Evolutionary conservation across 1,140 invertebrate genomes (phyloP).

Genomic region (Zaprionus ornatus): DNA sequence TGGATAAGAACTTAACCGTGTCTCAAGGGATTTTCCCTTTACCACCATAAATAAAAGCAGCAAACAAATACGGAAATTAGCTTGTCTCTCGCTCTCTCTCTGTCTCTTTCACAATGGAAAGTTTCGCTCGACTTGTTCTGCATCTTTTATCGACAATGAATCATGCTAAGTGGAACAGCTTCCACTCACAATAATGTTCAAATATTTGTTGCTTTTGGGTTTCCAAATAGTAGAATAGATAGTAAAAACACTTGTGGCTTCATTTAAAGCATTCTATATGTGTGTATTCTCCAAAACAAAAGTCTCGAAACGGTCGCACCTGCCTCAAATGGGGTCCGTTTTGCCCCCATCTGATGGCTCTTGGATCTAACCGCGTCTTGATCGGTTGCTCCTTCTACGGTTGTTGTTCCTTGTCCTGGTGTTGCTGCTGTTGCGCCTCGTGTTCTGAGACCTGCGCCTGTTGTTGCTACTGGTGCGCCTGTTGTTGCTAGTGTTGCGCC

Average conservation of each 20-base stretch:
- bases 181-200: neutral
- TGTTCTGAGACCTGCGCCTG: neutral
- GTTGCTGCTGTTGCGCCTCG: conserved; percentile 31
- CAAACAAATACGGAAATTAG: neutral
- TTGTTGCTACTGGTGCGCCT: neutral
- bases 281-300: neutral
- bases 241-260: neutral
- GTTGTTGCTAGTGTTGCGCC: conserved; percentile 23
- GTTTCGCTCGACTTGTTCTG: neutral
- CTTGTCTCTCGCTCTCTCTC: neutral
- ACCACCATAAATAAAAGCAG: no score
- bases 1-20: neutral
- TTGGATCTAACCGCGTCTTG: conserved; percentile 30
- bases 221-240: neutral
- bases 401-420: neutral
- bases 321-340: neutral
- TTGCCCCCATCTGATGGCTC: neutral
- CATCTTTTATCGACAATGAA: neutral
- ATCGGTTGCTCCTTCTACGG: neutral
- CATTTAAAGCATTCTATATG: neutral
- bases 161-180: neutral
- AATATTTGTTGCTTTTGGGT: neutral
- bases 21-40: neutral
- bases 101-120: neutral
- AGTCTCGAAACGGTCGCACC: neutral